phyloP scores from a whole-genome alignment of 2,888 invertebrate genomes.

The Ophonus ardosiacus region DNA sequence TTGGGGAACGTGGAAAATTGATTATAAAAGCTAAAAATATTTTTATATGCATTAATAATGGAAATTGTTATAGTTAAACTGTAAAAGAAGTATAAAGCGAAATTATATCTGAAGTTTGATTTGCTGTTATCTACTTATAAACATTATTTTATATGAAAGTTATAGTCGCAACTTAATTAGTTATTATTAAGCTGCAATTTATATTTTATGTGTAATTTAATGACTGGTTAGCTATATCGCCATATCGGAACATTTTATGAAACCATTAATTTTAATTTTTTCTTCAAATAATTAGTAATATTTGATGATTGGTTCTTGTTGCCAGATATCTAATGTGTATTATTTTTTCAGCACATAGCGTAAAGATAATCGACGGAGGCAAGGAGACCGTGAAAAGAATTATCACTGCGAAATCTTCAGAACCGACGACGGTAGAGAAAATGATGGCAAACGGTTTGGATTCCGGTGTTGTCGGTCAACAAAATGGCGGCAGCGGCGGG shows the following conservation, averaged over 20 bases:
- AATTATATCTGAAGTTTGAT: too few relatives aligned
- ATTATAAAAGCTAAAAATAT: too few relatives aligned
- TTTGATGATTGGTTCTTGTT: neutral
- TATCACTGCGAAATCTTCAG: neutral
- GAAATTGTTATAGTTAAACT: too few relatives aligned
- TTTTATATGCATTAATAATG: too few relatives aligned
- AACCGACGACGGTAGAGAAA: conserved; percentile 62
- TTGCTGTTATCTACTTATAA: too few relatives aligned
- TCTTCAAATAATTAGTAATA: neutral
- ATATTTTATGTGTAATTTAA: neutral
- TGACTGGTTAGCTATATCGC: neutral
- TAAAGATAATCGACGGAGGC: conserved; percentile 15
- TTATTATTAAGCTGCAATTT: neutral
- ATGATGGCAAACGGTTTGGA: conserved; percentile 93
- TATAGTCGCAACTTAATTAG: neutral
- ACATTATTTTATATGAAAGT: neutral
- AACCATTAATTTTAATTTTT: neutral
- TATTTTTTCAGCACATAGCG: conserved; percentile 29
- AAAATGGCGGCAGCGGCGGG: conserved; percentile 85
- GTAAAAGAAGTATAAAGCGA: too few relatives aligned
- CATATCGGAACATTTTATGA: neutral
- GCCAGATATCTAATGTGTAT: neutral
- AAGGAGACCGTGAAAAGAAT: neutral
- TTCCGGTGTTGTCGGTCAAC: conserved; percentile 87
- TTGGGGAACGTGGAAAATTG: too few relatives aligned